Evolutionary conservation across 2,797 vertebrate genomes (phyloP), one percentile per base, ranked within the genome.

Genomic region (Menidia menidia): DNA sequence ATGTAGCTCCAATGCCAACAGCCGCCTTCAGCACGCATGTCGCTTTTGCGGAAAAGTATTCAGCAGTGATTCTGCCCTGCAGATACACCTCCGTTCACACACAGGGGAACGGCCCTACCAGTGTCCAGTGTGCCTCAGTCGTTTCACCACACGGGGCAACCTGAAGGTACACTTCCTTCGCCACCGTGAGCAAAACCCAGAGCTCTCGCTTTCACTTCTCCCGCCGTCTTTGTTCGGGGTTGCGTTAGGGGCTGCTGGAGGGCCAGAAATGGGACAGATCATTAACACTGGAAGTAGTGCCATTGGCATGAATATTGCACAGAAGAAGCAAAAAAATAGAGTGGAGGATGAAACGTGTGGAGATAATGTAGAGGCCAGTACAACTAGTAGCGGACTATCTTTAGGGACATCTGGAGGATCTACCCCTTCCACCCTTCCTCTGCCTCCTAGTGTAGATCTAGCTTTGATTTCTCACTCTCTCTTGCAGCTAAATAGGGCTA

Each of bases 1-100:
- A 56, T 81, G 81, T 25, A 76, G 65, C 42, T 89, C 88, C 8
- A 63, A 59, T 51, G 33, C 60, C 2, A 4, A 70, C 2, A 64
- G 84, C 14, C 93, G 93, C 19, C 83, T 91, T 33, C 91, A 92
- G 45, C 96, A 97, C 74, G 93, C 92, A 32, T 97, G 97, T 59
- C 94, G 95, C 16, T 97, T 96, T 78, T 98, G 97, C 51, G 95
- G 95, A 30, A 98, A 97, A 86, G 92, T 93, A 18, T 98, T 98
- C 58, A 96, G 95, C 68, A 96, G 96, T 53, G 97, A 97, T 78
- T 97, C 96, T 9, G 95, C 95, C 30, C 90, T 97, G 48, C 97
- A 97, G 88, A 97, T 98, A 89, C 97, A 98, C 69, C 88, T 97
- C 58, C 95, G 97, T 43, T 98, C 96, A 12, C 97, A 98, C 84